Base-by-base conservation (phyloP, 2,888 invertebrate species). In the Drosophila pegasa region DNA sequence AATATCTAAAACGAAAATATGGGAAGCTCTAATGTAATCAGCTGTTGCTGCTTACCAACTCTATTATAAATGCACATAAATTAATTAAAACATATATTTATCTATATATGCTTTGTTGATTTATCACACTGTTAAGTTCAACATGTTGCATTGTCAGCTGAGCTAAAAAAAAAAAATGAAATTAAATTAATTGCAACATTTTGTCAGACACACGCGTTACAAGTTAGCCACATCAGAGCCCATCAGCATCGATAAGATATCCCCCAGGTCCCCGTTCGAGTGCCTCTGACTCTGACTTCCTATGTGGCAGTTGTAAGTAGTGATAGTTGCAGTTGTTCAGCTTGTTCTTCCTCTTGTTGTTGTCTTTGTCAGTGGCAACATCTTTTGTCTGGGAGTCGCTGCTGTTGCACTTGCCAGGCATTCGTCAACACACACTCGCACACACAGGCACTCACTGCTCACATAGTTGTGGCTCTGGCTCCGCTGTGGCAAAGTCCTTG, bases 181-280 rank as follows among this genome's bases (percentile, higher is more conserved):
- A 58, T 68, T 33, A 78, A 87, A 85, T 85, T 85, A 85, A 85
- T 85, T 89, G 77, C 86, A 79, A 77, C 89, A 87, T 87, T 85
- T 85, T 89, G 86, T 85, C 77, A 79, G 83, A 89, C 88, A 87
- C 68, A 89, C 78, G 76, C 80, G 81, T 52, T 74, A 85, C 76
- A 76, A 85, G 78, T 71, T 87, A 61, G 67, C 61, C 84, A 75
- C 88, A 64, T 70, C 84, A 79, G 65, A 56, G 75, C 66, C 71
- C 74, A 80, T 86, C 71, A 80, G 71, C 71, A 66, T 75, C 70
- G 67, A 67, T 71, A 35, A 54, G 16, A 35, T 1, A 12, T 20
- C 4, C 33, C 8, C 20, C 6, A 35, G 16, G 7, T 2, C n/a
- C 10, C 8, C 47, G 4, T 14, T n/a, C 18, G 37, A 29, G 31